A percentile compares a stretch with the other conserved stretches of the same genome.
Evolutionary conservation across 1,140 invertebrate species (phyloP).

Genomic region (Trachymyrmex cornetzi): DNA sequence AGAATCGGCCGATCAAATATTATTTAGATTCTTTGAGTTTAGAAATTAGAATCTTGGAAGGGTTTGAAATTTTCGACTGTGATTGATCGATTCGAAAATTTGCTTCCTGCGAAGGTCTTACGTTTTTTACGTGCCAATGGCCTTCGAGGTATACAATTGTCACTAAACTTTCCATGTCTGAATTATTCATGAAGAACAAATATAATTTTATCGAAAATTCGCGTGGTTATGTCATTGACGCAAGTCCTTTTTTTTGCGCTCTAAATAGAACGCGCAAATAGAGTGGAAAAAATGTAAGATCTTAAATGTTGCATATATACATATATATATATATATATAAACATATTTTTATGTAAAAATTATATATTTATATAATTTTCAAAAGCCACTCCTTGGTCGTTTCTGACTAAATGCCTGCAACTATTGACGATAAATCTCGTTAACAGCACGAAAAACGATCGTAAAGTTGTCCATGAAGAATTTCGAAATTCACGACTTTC

Average conservation of each 20-base stretch:
- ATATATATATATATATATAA: background rate
- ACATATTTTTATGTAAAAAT: constrained; percentile 25
- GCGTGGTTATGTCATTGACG: background rate
- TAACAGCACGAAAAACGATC: background rate
- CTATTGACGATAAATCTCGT: background rate
- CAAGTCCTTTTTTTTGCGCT: constrained; percentile 3
- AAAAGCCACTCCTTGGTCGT: constrained; percentile 52
- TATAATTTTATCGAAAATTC: background rate
- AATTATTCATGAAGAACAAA: constrained; percentile 21
- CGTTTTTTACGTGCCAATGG: too few species aligned
- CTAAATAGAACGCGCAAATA: background rate
- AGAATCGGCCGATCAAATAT: too few species aligned
- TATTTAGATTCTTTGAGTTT: too few species aligned
- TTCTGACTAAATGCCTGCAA: background rate
- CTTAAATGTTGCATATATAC: background rate
- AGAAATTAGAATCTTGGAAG: too few species aligned
- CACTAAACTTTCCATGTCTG: constrained; percentile 9
- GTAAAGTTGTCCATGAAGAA: background rate
- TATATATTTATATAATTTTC: constrained; percentile 44
- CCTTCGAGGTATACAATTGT: background rate
- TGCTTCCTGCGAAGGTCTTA: too few species aligned
- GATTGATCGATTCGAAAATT: too few species aligned
- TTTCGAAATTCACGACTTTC: background rate
- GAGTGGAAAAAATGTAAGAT: background rate
- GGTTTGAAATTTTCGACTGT: too few species aligned